Evolutionary conservation across 1,140 invertebrate species (phyloP).

Genomic region (Aphaenogaster ashmeadi): DNA sequence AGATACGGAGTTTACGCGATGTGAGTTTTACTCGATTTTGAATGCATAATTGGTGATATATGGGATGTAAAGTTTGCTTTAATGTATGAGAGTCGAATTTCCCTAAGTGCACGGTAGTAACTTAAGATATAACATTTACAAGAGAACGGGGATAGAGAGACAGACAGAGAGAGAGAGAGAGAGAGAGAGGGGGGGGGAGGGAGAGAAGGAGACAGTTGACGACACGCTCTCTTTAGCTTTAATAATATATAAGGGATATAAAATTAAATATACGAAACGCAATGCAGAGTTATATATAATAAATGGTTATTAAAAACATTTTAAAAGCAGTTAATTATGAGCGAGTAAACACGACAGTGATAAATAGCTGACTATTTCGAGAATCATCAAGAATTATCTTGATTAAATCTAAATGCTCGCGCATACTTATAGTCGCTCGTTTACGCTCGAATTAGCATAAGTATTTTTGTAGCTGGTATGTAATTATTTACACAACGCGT

Average conservation of each 20-base stretch:
- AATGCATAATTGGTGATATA: constrained; percentile 17
- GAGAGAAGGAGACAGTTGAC: neutral
- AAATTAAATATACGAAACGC: constrained; percentile 8
- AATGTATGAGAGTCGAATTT: constrained; percentile 9
- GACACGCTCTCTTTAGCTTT: neutral
- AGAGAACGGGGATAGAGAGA: neutral
- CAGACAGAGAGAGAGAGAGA: neutral
- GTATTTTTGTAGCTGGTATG: neutral
- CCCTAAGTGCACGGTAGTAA: constrained; percentile 15
- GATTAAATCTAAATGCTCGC: constrained; percentile 11
- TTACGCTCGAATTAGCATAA: neutral
- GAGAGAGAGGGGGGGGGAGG: neutral
- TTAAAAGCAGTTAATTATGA: constrained; percentile 16
- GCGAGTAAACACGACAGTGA: neutral
- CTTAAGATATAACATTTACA: constrained; percentile 36
- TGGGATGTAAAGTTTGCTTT: constrained; percentile 33
- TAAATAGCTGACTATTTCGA: constrained; percentile 1
- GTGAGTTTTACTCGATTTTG: constrained; percentile 18
- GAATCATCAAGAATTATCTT: neutral
- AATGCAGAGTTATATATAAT: neutral
- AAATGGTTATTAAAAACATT: constrained; percentile 36
- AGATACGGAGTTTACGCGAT: neutral
- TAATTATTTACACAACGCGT: neutral
- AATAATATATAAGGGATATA: constrained; percentile 1
- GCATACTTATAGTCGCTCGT: neutral